These are phyloP conservation scores for Anhinga anhinga DNA, from an alignment of 2,113 vertebrate genomes.

Conservation along the genomic window DNA sequence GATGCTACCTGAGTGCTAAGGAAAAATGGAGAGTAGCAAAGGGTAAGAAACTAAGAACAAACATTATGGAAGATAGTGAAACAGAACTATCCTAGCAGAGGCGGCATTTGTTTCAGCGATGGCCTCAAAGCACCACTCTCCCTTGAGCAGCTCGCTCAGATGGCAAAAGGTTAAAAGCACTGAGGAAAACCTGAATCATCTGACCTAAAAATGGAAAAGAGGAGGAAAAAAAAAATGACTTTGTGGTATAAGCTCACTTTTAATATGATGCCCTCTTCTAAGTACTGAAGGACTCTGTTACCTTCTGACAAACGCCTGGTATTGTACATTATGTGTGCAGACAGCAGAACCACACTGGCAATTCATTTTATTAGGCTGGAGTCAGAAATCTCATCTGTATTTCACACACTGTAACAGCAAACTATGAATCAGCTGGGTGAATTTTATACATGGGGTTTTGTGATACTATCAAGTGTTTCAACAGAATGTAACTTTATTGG, in stretches of 20 bases:
- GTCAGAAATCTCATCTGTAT: neutral
- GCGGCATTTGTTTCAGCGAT: neutral
- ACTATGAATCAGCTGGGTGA: neutral
- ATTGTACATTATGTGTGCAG: no score
- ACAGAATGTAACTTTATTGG: neutral
- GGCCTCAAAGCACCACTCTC: neutral
- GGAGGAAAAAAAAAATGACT: neutral
- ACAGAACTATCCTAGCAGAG: neutral
- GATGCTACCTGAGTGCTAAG: neutral
- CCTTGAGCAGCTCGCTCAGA: neutral
- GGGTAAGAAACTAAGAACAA: neutral
- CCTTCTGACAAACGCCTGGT: neutral
- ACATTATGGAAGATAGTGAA: neutral
- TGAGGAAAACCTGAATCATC: conserved; percentile 61
- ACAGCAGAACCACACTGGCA: neutral
- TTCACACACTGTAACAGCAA: neutral
- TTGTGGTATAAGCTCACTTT: neutral
- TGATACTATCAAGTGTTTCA: neutral
- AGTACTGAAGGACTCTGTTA: neutral
- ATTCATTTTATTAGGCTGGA: neutral
- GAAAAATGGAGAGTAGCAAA: neutral
- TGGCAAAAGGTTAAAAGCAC: conserved; percentile 37
- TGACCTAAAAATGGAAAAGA: conserved; percentile 35
- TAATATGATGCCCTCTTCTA: neutral
- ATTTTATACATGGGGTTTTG: neutral